Evolutionary conservation across 2,113 vertebrate species (phyloP).

Genomic region (Corythoichthys haematopterus): DNA sequence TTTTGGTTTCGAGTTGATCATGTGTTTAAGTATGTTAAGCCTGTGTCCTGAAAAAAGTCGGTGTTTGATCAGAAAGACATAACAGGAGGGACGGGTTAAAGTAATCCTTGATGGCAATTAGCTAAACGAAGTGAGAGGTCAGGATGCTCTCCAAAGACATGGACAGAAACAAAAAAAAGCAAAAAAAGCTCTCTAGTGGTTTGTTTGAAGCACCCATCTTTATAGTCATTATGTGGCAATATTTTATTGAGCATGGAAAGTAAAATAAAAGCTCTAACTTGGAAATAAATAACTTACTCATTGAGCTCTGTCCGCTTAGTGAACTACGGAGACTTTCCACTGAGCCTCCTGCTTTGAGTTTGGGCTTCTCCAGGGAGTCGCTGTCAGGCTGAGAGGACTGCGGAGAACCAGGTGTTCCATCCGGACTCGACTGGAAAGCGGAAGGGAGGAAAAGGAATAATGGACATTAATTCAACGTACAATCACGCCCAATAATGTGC

Average conservation of each 20-base stretch:
- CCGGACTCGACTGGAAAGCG: constrained; percentile 72
- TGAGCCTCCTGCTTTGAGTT: constrained; percentile 89
- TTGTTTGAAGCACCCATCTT: not conserved
- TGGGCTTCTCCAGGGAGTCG: constrained; percentile 80
- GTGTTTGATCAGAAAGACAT: constrained; percentile 3
- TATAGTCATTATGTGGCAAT: not conserved
- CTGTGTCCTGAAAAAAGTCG: not conserved
- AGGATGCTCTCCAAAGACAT: not conserved
- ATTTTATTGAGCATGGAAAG: not conserved
- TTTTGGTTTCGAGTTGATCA: too few relatives aligned
- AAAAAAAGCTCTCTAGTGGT: constrained; percentile 38
- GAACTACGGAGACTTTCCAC: constrained; percentile 96
- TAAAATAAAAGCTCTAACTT: not conserved
- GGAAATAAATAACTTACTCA: constrained; percentile 71
- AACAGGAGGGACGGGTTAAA: constrained; percentile 26
- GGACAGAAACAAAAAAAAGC: constrained; percentile 38
- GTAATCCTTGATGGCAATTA: constrained; percentile 19
- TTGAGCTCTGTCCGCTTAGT: constrained; percentile 93
- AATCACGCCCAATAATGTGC: too few relatives aligned
- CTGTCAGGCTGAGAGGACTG: constrained; percentile 71
- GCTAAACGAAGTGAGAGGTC: constrained; percentile 3
- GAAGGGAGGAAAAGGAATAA: not conserved
- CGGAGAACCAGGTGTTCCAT: constrained; percentile 72
- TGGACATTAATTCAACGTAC: not conserved
- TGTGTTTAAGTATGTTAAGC: not conserved